phyloP scores from a whole-genome alignment of 2,113 vertebrate species.

The Dasyurus viverrinus region DNA sequence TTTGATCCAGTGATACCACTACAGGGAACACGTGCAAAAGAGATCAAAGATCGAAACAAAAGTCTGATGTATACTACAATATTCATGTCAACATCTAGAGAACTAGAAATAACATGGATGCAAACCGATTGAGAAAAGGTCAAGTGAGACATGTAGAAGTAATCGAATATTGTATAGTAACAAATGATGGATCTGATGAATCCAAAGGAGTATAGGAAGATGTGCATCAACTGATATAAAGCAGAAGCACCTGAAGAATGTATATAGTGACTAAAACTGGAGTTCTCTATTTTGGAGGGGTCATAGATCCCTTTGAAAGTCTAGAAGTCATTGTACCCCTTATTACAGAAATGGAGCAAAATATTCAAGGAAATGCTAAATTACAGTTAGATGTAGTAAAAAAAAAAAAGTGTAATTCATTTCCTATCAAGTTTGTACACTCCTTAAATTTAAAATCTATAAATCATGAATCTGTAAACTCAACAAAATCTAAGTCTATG shows the following conservation, averaged over 20 bases:
- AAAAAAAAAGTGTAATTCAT: not conserved
- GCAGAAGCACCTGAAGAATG: not conserved
- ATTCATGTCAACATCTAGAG: not conserved
- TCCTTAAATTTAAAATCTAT: not conserved
- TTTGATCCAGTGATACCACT: not conserved
- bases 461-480: not conserved
- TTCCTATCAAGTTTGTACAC: not conserved
- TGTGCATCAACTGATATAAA: not conserved
- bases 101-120: not conserved
- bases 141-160: not conserved
- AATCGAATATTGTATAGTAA: not conserved
- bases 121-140: not conserved
- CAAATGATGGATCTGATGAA: not conserved
- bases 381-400: not conserved
- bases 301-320: not conserved
- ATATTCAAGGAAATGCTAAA: not conserved
- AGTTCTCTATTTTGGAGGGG: not conserved
- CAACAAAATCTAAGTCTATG: not conserved
- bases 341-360: not conserved
- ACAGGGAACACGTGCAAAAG: not conserved
- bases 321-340: not conserved
- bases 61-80: not conserved
- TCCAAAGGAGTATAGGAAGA: not conserved
- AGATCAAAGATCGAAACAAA: not conserved
- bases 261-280: not conserved